Base-by-base conservation (phyloP, 1,140 invertebrate species). In the Drosophila varians region DNA sequence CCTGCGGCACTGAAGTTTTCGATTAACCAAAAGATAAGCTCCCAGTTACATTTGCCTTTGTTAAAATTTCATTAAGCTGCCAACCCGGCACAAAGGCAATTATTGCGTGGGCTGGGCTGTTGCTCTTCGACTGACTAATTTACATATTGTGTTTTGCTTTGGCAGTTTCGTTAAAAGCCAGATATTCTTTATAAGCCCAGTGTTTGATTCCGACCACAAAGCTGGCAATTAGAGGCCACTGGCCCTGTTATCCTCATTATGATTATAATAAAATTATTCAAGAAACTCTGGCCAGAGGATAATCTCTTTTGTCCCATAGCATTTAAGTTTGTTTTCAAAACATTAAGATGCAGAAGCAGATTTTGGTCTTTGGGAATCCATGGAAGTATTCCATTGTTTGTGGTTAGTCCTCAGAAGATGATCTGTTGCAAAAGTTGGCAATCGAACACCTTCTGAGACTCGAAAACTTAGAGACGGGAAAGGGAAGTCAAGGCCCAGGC, bases 11-110 rank as follows among this genome's bases (percentile, higher is more conserved):
- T 60, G 51, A 69, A 47, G 62, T 74, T 76, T 82, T 78, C 69
- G 62, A 84, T 84, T 84, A 74, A 61, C 26, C 53, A 6, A 57
- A 72, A 71, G 73, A 71, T 60, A 76, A 80, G 54, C 65, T 68
- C 23, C 42, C 28, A 40, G 47, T 49, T 45, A 47, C 80, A 73
- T 77, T 83, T 73, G 47, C 57, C 51, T 76, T 82, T 73, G 69
- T 73, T 73, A 72, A 72, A 73, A 62, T 73, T 72, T 72, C 56
- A 73, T 73, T 72, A 73, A 45, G 57, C 43, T 62, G 47, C 56
- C 69, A 62, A 16, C 16, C 42, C 47, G 36, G 53, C 56, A 73
- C 68, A 72, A 72, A 62, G 47, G 69, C 68, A 53, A 73, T 73
- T 73, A 73, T 72, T 72, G 42, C 68, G 62, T 56, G 48, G 42